These are phyloP conservation scores for Dreissena rostriformis DNA, from an alignment of 1,140 invertebrate genomes.

Conservation along the genomic window DNA sequence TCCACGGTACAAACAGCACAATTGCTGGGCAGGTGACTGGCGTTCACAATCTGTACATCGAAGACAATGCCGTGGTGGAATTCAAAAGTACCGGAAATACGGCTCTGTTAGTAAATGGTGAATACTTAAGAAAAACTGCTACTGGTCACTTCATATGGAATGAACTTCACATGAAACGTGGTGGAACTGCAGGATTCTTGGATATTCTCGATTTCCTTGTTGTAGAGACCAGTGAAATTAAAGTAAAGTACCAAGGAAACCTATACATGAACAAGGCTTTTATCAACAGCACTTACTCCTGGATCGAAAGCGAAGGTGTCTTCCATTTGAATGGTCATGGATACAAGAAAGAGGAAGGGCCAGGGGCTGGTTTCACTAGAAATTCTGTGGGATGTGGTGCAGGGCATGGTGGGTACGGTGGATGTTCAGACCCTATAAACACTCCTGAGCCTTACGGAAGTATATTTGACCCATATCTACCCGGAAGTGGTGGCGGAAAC, in stretches of 20 bases:
- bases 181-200: slow-evolving; percentile 62
- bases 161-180: slow-evolving; percentile 62
- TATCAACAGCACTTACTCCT: slow-evolving; percentile 65
- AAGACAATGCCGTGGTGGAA: slow-evolving; percentile 53
- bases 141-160: slow-evolving; percentile 66
- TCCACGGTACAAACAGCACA: slow-evolving; percentile 71
- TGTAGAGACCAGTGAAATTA: slow-evolving; percentile 62
- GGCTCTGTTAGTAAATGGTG: slow-evolving; percentile 66
- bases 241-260: slow-evolving; percentile 68
- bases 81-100: slow-evolving; percentile 71
- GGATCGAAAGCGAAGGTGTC: slow-evolving; percentile 70
- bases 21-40: slow-evolving; percentile 69
- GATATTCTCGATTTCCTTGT: slow-evolving; percentile 59
- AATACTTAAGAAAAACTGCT: slow-evolving; percentile 56
- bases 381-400: slow-evolving; percentile 66
- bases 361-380: slow-evolving; percentile 59
- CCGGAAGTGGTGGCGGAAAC: slow-evolving; percentile 72
- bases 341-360: slow-evolving; percentile 57
- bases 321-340: slow-evolving; percentile 70
- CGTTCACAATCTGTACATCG: slow-evolving; percentile 66
- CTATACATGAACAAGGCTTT: slow-evolving; percentile 70
- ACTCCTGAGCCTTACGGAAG: slow-evolving; percentile 66
- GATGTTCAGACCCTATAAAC: slow-evolving; percentile 49
- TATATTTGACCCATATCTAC: slow-evolving; percentile 57
- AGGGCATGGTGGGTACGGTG: slow-evolving; percentile 72